phyloP scores from a whole-genome alignment of 1,140 invertebrate species.

The Pissodes strobi region DNA sequence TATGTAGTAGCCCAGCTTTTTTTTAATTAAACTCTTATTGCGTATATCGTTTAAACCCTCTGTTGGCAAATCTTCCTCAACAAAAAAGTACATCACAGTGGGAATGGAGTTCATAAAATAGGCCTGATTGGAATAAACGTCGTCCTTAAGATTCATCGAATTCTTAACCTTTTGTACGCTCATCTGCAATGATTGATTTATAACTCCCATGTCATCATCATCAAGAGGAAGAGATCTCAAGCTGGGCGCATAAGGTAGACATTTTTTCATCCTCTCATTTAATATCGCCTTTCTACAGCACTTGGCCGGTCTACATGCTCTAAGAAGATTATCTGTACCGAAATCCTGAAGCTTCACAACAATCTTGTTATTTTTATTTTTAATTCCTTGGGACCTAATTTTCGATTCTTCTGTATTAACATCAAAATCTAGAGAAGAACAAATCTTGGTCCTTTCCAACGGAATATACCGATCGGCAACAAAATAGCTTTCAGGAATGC shows the following conservation, averaged over 20 bases:
- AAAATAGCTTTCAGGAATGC: background rate
- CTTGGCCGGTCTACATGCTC: conserved; percentile 44
- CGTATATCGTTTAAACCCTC: background rate
- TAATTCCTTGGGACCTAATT: conserved; percentile 27
- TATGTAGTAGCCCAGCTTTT: conserved; percentile 27
- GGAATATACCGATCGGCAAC: conserved; percentile 26
- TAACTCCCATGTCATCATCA: conserved; percentile 37
- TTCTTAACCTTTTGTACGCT: conserved; percentile 40
- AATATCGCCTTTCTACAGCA: conserved; percentile 46
- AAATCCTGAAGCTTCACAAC: conserved; percentile 37
- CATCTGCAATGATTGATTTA: conserved; percentile 43
- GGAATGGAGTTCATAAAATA: background rate
- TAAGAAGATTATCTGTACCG: conserved; percentile 40
- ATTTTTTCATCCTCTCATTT: conserved; percentile 41
- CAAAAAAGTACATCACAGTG: conserved; percentile 1
- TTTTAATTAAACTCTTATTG: background rate
- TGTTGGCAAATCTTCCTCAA: background rate
- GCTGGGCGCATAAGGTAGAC: conserved; percentile 43
- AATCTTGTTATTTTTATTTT: conserved; percentile 37
- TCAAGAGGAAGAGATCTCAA: conserved; percentile 43
- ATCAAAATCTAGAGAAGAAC: conserved; percentile 45
- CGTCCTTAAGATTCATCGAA: conserved; percentile 25
- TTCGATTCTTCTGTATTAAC: conserved; percentile 31
- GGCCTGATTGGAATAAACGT: too few relatives aligned
- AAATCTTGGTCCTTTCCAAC: conserved; percentile 38